These are phyloP conservation scores for Copidosoma aretas DNA, from an alignment of 2,888 invertebrate species.

Conservation along the genomic window DNA sequence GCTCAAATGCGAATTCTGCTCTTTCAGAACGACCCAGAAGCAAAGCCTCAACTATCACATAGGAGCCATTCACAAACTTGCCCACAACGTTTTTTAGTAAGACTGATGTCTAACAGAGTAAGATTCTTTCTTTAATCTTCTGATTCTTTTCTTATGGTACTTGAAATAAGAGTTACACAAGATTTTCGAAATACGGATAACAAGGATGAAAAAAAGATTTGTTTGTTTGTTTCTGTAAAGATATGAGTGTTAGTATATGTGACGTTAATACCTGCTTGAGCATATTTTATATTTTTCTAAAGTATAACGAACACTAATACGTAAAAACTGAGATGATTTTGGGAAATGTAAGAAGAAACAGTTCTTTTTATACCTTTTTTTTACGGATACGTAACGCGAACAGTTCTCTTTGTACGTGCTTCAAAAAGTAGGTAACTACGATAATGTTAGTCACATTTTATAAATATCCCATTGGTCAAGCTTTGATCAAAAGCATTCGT, in stretches of 20 bases:
- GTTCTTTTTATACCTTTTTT: conserved; percentile 20
- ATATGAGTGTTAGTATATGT: conserved; percentile 32
- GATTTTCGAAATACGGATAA: not conserved
- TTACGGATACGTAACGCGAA: conserved; percentile 14
- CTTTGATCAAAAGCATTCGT: not conserved
- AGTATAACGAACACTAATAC: conserved; percentile 6
- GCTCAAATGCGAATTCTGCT: conserved; percentile 38
- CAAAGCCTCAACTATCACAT: conserved; percentile 42
- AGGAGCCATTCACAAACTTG: conserved; percentile 38
- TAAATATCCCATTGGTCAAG: conserved; percentile 10
- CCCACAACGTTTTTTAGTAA: conserved; percentile 38
- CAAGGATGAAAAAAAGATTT: conserved; percentile 7
- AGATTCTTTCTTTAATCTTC: conserved; percentile 10
- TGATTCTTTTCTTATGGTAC: not conserved
- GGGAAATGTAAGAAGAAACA: conserved; percentile 17
- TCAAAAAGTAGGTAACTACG: conserved; percentile 7
- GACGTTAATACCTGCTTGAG: conserved; percentile 31
- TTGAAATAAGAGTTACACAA: conserved; percentile 16
- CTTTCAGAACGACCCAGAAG: conserved; percentile 39
- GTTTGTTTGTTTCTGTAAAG: conserved; percentile 30
- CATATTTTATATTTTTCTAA: conserved; percentile 41
- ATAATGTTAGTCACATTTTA: conserved; percentile 4
- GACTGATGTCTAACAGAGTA: not conserved
- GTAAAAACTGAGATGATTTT: conserved; percentile 26
- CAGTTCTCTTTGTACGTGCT: conserved; percentile 13